A percentile compares a stretch with the other conserved stretches of the same genome.
Evolutionary conservation across 2,888 invertebrate species (phyloP).

Genomic region (Lycaena phlaeas): DNA sequence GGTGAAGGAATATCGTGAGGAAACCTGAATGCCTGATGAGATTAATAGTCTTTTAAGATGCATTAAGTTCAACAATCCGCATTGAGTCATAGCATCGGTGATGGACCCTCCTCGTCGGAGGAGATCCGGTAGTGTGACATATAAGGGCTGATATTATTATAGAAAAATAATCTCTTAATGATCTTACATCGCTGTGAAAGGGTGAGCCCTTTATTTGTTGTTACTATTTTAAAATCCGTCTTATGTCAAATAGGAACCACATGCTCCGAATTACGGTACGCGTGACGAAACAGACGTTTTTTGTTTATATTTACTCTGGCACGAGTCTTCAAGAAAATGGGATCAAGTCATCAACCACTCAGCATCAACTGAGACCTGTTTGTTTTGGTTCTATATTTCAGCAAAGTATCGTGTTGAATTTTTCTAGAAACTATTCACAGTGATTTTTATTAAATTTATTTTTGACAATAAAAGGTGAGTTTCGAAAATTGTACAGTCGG

Average conservation of each 20-base stretch:
- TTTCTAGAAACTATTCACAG: slow-evolving; percentile 3
- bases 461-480: no score
- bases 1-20: no score
- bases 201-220: neutral
- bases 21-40: no score
- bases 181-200: neutral
- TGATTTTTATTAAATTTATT: no score
- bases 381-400: slow-evolving; percentile 11
- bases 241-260: slow-evolving; percentile 25
- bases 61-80: no score
- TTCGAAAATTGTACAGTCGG: no score
- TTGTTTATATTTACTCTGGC: slow-evolving; percentile 35
- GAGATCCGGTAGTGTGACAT: no score
- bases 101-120: no score
- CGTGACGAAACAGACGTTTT: slow-evolving; percentile 26
- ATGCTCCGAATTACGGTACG: slow-evolving; percentile 30
- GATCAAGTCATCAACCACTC: slow-evolving; percentile 21
- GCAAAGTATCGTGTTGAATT: no score
- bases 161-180: neutral
- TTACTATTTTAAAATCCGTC: slow-evolving; percentile 14
- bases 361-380: slow-evolving; percentile 18
- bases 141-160: no score
- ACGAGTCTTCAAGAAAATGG: slow-evolving; percentile 19
- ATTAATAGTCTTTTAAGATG: no score
- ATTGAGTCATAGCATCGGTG: no score